phyloP scores from a whole-genome alignment of 1,140 invertebrate species.

The Diorhabda elongata region DNA sequence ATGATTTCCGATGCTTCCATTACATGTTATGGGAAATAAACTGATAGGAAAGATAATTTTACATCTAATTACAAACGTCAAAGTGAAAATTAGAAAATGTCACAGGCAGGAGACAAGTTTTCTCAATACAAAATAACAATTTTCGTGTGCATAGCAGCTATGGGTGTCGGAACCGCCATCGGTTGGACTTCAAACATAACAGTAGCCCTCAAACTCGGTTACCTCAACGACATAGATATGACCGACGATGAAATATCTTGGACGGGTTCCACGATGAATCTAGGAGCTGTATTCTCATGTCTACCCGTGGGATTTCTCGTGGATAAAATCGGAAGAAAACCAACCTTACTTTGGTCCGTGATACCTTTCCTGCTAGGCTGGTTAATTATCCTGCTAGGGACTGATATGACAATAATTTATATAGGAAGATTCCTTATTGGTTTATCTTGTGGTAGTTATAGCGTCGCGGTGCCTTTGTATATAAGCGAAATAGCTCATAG shows the following conservation, averaged over 20 bases:
- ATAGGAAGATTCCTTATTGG: constrained; percentile 66
- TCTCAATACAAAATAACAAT: constrained; percentile 37
- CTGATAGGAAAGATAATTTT: no score
- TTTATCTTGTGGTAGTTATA: constrained; percentile 58
- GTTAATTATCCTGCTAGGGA: constrained; percentile 58
- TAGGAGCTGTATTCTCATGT: constrained; percentile 60
- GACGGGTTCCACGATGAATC: constrained; percentile 52
- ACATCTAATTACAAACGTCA: no score
- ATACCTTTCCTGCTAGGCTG: constrained; percentile 67
- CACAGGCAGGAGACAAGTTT: not conserved
- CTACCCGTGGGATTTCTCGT: constrained; percentile 57
- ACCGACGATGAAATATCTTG: constrained; percentile 34
- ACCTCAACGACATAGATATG: constrained; percentile 31
- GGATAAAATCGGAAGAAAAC: constrained; percentile 64
- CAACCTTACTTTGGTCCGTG: constrained; percentile 58
- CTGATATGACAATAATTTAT: constrained; percentile 57
- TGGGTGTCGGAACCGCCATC: constrained; percentile 58
- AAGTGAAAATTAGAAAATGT: not conserved
- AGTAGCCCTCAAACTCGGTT: constrained; percentile 44
- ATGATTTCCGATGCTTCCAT: no score
- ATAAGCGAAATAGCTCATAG: constrained; percentile 68
- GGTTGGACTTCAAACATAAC: constrained; percentile 60
- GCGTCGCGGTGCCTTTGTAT: constrained; percentile 65
- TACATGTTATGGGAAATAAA: no score
- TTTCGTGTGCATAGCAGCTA: constrained; percentile 55